Percentiles rank a stretch among this genome's conserved stretches.
Evolutionary conservation across 1,140 invertebrate species (phyloP).

Genomic region (Melipona quadrifasciata): DNA sequence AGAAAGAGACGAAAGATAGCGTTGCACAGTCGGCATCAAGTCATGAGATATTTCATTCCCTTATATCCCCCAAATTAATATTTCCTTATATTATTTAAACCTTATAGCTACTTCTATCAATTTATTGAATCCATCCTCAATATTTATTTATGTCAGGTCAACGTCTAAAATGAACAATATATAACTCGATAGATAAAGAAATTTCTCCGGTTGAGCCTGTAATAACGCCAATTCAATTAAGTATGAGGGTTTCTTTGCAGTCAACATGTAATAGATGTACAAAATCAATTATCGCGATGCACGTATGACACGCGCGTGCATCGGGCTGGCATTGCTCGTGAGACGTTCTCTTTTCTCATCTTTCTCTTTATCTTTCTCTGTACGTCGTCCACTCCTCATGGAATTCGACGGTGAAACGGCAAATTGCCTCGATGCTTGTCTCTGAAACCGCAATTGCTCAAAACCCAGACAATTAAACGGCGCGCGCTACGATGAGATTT

Average conservation of each 20-base stretch:
- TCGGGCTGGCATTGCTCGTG: conserved; percentile 25
- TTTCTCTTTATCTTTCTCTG: conserved; percentile 14
- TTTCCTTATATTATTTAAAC: too few species aligned
- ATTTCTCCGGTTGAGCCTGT: conserved; percentile 1
- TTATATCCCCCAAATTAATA: too few species aligned
- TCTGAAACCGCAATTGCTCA: conserved; percentile 68
- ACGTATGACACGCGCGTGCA: conserved; percentile 34
- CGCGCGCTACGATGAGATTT: conserved; percentile 50
- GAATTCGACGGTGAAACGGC: conserved; percentile 56
- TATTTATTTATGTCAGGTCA: too few species aligned
- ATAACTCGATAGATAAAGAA: not conserved
- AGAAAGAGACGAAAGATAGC: too few species aligned
- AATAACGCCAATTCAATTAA: conserved; percentile 68
- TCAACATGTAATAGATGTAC: conserved; percentile 67
- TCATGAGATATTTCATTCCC: too few species aligned
- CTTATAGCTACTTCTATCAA: not conserved
- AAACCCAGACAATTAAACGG: conserved; percentile 68
- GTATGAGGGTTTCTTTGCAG: conserved; percentile 67
- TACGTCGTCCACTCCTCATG: not conserved
- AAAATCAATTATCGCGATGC: conserved; percentile 34
- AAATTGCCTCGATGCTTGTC: conserved; percentile 71
- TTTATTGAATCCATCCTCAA: not conserved
- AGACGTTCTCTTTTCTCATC: conserved; percentile 13
- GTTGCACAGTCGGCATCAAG: too few species aligned
- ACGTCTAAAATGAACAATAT: not conserved